A percentile compares a stretch with the other conserved stretches of the same genome.
These are phyloP conservation scores for Ammospiza caudacuta DNA, from an alignment of 2,113 vertebrate species.

Conservation along the genomic window DNA sequence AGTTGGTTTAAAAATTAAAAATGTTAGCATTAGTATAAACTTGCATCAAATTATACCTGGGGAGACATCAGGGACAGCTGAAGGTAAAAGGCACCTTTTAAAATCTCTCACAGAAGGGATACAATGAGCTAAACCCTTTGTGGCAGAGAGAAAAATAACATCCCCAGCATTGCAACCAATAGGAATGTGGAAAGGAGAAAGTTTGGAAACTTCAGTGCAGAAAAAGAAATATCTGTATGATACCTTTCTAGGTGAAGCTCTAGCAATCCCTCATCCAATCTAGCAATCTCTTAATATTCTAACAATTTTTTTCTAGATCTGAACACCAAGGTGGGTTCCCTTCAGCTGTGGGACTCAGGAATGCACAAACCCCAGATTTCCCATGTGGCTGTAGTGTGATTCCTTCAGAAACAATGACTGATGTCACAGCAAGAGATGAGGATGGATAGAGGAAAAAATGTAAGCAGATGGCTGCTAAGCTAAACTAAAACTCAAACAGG, in stretches of 20 bases:
- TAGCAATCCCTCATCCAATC: background rate
- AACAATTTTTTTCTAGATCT: background rate
- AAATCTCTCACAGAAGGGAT: background rate
- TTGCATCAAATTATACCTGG: background rate
- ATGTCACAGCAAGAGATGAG: background rate
- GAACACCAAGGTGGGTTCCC: background rate
- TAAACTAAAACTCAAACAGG: background rate
- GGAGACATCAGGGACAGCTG: background rate
- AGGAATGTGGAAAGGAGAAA: background rate
- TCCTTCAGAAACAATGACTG: background rate
- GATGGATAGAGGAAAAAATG: background rate
- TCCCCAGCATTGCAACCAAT: background rate
- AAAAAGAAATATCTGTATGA: background rate
- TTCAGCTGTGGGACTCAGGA: background rate
- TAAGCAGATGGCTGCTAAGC: background rate
- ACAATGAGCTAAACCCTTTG: background rate
- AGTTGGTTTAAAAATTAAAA: conserved; percentile 12
- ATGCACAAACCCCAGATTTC: background rate
- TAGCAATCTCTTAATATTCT: background rate
- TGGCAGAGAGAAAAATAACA: background rate
- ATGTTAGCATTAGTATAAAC: background rate
- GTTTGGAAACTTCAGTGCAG: background rate
- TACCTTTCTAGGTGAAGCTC: background rate
- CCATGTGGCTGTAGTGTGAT: background rate
- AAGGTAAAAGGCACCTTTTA: background rate